Evolutionary conservation across 2,113 vertebrate genomes (phyloP), one percentile per base, ranked within the genome.

Genomic region (Vombatus ursinus): DNA sequence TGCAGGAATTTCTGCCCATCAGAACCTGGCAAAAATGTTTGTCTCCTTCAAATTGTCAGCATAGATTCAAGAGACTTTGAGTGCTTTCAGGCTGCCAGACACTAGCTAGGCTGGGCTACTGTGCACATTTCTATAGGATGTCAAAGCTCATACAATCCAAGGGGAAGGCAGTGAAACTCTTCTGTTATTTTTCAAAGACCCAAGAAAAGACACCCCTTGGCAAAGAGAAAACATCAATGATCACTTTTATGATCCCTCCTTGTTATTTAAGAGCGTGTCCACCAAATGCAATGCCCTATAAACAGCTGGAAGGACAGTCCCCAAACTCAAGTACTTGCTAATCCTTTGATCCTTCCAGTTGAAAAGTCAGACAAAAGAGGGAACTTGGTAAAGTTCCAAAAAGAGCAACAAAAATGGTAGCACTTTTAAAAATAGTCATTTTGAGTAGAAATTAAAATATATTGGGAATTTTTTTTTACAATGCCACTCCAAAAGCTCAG

Each of bases 271-370:
- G 84, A 90, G 90, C 90, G 54, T 91, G 92, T 77, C 90, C 93
- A 94, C 96, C 95, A 95, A 93, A 90, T 22, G 16, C 94, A 91
- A 37, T 51, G 90, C 12, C 57, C 91, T 25, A 31, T 77, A 90
- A 61, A 52, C 77, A 92, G 91, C 12, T 28, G 93, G 94, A 92
- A 28, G 37, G 31, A 50, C 57, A 7, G 49, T 26, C 95, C 37
- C 92, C 37, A 14, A 94, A 53, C 92, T 94, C 37, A 50, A 91
- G 96, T 28, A 57, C 90, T 57, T 91, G 92, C 61, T 0, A 0
- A 92, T 90, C 94, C 93, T 97, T 97, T 97, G 95, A 97, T 97
- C 94, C 97, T 77, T 52, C 52, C 95, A 97, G 95, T 95, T 93
- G 57, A 93, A 97, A 91, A 37, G 49, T 92, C 93, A 94, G 44